Base-by-base conservation (phyloP, 2,797 vertebrate species). In the Neosalanx taihuensis region DNA sequence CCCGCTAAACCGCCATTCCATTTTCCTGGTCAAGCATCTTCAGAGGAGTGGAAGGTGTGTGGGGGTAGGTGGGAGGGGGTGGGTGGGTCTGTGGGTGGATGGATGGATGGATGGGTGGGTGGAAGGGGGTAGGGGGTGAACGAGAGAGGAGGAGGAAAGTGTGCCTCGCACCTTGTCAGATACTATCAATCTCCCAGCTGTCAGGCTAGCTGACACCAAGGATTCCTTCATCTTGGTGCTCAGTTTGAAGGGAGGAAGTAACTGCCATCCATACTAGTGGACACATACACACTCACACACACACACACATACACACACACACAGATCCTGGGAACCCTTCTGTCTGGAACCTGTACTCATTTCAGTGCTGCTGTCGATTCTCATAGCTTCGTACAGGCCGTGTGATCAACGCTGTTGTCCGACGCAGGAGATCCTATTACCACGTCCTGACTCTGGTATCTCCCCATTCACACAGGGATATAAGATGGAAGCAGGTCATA, bases 351-450 rank as follows among this genome's bases (percentile, higher is more conserved):
- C 61, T 41, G 10, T 12, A 12, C 1, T 68, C 33, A 71, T 60
- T 66, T 49, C 65, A 51, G 35, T 67, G 58, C 64, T 60, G 33
- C 51, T 41, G 65, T 71, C 49, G 69, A 29, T 66, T 4, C 20
- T 66, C 26, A 49, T 72, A 70, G 18, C 31, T 49, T 72, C 64
- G 70, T 29, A 58, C 29, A 35, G 41, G 37, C 30, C 13, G 15
- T 13, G n/a, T 49, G 10, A 7, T 12, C 37, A 7, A 41, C 37
- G 12, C 37, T 41, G 37, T 10, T n/a, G 37, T 18, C 49, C 18
- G 51, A n/a, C 15, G 5, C 51, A 4, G 51, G 6, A 53, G 51
- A 53, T 53, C 18, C 23, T 26, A 23, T 13, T 12, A 41, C 37
- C 37, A 41, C 10, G 12, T 1, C 37, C 6, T 41, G 37, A 41